Conservation (phyloP, 2,888 invertebrate genomes). For the Charanyca ferruginea region DNA sequence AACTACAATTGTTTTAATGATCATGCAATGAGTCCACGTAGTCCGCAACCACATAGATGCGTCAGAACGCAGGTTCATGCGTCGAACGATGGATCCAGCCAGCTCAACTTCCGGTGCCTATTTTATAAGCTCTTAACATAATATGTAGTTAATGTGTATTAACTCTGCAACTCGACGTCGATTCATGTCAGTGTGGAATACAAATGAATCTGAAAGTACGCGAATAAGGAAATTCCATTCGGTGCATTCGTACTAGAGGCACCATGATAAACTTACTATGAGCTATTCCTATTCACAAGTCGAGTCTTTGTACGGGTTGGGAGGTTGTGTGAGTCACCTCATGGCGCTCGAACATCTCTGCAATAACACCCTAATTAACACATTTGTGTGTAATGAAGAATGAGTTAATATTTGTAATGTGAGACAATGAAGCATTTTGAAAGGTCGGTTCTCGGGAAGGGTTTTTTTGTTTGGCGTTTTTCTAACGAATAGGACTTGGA, state of each 20-base stretch:
- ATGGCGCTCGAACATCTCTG: slow-evolving; percentile 26
- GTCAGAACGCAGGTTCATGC: slow-evolving; percentile 62
- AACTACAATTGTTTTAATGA: slow-evolving; percentile 57
- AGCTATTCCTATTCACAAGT: slow-evolving; percentile 68
- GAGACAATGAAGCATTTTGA: slow-evolving; percentile 35
- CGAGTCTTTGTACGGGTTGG: slow-evolving; percentile 55
- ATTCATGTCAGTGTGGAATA: slow-evolving; percentile 77
- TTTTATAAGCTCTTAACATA: slow-evolving; percentile 70
- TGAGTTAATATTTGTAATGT: slow-evolving; percentile 41
- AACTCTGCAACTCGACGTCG: slow-evolving; percentile 70
- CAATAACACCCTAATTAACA: slow-evolving; percentile 56
- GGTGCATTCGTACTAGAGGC: slow-evolving; percentile 72
- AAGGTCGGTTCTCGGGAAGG: slow-evolving; percentile 4
- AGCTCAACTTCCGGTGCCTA: slow-evolving; percentile 77
- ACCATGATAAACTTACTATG: slow-evolving; percentile 61
- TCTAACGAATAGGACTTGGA: slow-evolving; percentile 17
- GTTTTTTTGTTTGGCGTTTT: slow-evolving; percentile 24
- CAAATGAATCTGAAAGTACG: slow-evolving; percentile 88
- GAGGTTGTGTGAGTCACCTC: slow-evolving; percentile 56
- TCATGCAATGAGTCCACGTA: slow-evolving; percentile 62
- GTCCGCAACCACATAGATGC: slow-evolving; percentile 59
- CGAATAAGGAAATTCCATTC: slow-evolving; percentile 86
- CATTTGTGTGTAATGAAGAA: slow-evolving; percentile 60
- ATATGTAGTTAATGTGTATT: slow-evolving; percentile 75
- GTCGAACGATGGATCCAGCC: slow-evolving; percentile 65